These are phyloP conservation scores for Harmothoe impar DNA, from an alignment of 2,888 invertebrate genomes.

Conservation along the genomic window DNA sequence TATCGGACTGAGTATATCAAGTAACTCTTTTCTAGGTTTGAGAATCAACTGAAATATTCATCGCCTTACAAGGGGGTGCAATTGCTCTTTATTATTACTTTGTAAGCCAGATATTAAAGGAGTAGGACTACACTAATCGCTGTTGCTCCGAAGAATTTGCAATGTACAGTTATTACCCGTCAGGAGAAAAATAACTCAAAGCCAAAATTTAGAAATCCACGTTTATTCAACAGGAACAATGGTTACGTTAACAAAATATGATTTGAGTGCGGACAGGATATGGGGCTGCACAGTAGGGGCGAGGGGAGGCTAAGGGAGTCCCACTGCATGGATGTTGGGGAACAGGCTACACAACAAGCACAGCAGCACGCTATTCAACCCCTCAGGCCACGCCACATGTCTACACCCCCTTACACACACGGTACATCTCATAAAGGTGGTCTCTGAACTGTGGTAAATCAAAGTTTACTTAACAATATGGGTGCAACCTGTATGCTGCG, in stretches of 20 bases:
- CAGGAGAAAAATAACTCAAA: not conserved
- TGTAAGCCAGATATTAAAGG: no score
- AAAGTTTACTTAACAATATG: not conserved
- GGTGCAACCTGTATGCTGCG: not conserved
- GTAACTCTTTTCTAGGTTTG: no score
- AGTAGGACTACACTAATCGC: no score
- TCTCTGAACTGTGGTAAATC: not conserved
- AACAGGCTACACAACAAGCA: not conserved
- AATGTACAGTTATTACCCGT: not conserved
- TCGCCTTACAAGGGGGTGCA: no score
- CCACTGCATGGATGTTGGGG: slow-evolving; percentile 16
- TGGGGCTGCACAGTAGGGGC: not conserved
- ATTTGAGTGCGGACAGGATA: slow-evolving; percentile 36
- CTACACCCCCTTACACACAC: not conserved
- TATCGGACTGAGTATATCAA: no score
- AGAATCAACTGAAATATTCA: no score
- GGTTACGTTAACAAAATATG: slow-evolving; percentile 57
- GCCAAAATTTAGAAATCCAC: slow-evolving; percentile 44
- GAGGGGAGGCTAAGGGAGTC: not conserved
- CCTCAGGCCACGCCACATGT: slow-evolving; percentile 20
- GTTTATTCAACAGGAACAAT: slow-evolving; percentile 62
- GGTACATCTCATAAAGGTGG: not conserved
- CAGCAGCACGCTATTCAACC: not conserved
- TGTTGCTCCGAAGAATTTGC: no score
- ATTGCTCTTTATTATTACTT: no score